Percentiles rank a stretch among this genome's conserved stretches.
These are phyloP conservation scores for Hirtodrosophila cameraria DNA, from an alignment of 2,888 invertebrate genomes.

Conservation along the genomic window DNA sequence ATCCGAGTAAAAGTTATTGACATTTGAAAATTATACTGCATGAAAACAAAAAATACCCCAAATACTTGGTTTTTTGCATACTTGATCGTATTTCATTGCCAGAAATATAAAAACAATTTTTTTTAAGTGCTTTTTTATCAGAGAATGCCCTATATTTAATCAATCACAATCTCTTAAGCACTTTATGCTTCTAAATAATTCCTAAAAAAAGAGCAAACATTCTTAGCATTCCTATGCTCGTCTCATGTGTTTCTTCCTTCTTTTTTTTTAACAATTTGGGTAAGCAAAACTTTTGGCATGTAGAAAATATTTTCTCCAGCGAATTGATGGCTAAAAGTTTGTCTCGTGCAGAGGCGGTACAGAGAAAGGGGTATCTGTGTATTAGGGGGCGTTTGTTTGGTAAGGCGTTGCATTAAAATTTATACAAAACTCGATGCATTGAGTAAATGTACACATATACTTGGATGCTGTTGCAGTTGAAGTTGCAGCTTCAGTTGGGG, in stretches of 20 bases:
- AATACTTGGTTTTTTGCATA: no score
- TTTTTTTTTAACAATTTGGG: slow-evolving; percentile 6
- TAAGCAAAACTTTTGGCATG: slow-evolving; percentile 58
- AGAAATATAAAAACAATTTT: no score
- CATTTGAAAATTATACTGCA: no score
- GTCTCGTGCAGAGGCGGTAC: slow-evolving; percentile 1
- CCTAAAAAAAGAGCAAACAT: slow-evolving; percentile 4
- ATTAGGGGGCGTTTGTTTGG: background rate
- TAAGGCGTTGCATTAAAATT: slow-evolving; percentile 48
- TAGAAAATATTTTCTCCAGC: slow-evolving; percentile 42
- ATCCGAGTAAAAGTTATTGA: no score
- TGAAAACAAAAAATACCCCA: no score
- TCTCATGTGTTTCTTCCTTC: slow-evolving; percentile 16
- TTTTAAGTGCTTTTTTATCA: no score
- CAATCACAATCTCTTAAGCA: background rate
- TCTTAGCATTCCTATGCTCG: slow-evolving; percentile 8
- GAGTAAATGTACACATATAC: slow-evolving; percentile 28
- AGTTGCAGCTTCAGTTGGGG: slow-evolving; percentile 8
- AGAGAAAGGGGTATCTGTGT: background rate
- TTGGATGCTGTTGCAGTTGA: slow-evolving; percentile 19
- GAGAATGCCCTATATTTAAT: no score
- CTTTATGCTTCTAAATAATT: slow-evolving; percentile 1
- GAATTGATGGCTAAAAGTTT: slow-evolving; percentile 61
- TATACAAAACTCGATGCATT: slow-evolving; percentile 43
- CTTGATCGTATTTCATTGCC: no score